Conservation (phyloP, 2,888 invertebrate species). For the Isotomurus palustris region DNA sequence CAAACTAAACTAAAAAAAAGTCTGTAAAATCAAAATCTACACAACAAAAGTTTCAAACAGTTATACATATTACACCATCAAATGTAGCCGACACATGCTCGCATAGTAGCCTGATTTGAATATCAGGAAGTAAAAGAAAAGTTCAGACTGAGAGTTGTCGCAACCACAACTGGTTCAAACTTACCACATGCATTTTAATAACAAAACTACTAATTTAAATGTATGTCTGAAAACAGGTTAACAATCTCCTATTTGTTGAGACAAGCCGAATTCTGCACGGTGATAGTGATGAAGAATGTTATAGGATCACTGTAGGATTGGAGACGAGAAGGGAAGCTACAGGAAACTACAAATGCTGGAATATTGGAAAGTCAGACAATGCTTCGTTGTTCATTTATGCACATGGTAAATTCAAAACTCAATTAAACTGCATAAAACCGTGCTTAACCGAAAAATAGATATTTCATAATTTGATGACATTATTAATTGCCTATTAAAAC, state of each 20-base stretch:
- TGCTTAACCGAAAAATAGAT: too few relatives aligned
- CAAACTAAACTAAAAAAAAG: not conserved
- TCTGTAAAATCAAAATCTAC: not conserved
- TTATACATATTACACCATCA: not conserved
- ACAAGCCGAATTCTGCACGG: conserved; percentile 17
- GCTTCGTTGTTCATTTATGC: conserved; percentile 32
- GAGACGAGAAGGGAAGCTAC: conserved; percentile 30
- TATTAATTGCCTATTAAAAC: too few relatives aligned
- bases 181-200: conserved; percentile 12
- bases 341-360: conserved; percentile 33
- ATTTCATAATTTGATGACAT: too few relatives aligned
- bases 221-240: conserved; percentile 16
- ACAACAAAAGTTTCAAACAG: not conserved
- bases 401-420: conserved; percentile 25
- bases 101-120: too few relatives aligned
- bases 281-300: conserved; percentile 22
- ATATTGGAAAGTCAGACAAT: conserved; percentile 16
- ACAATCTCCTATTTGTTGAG: conserved; percentile 28
- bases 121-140: too few relatives aligned
- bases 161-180: not conserved
- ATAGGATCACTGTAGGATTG: conserved; percentile 21
- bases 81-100: too few relatives aligned
- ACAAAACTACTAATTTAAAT: not conserved
- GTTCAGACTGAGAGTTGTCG: not conserved
- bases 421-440: too few relatives aligned